Conservation (phyloP, 2,888 invertebrate genomes). For the Patella caerulea region DNA sequence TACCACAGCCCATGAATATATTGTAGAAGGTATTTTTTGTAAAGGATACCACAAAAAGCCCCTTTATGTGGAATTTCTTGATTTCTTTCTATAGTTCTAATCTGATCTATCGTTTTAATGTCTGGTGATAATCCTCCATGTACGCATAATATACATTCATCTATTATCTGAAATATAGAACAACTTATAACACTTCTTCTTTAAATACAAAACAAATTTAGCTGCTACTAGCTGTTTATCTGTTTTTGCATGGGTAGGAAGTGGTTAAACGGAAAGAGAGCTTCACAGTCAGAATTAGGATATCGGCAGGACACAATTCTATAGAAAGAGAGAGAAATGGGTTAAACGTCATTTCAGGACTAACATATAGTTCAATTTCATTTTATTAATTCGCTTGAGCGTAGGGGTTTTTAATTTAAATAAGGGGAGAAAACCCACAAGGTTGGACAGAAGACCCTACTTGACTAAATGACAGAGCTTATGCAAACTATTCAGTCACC, state of each 20-base stretch:
- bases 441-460: no score
- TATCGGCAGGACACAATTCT: no score
- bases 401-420: no score
- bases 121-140: constrained; percentile 98
- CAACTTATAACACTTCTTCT: background rate
- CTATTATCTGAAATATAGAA: constrained; percentile 83
- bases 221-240: background rate
- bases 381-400: no score
- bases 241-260: no score
- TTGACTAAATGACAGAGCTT: no score
- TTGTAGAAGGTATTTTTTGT: background rate
- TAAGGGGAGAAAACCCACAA: no score
- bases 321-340: no score
- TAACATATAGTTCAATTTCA: no score
- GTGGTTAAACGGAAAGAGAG: background rate
- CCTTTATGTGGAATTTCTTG: constrained; percentile 99
- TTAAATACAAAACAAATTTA: background rate
- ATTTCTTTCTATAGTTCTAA: constrained; percentile 93
- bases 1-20: no score
- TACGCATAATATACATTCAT: constrained; percentile 96
- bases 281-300: background rate
- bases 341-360: no score
- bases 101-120: constrained; percentile 96
- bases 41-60: constrained; percentile 79
- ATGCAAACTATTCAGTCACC: no score